Conservation (phyloP, 1,140 invertebrate species). For the Bombyx mori region ASM3026992v2 NC_085118.1:13434001-13434500, state of each 20-base stretch:
- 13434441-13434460: too few relatives aligned
- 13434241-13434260: constrained; percentile 17
- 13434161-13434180: constrained; percentile 1
- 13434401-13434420: too few relatives aligned
- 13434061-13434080: too few relatives aligned
- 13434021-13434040: too few relatives aligned
- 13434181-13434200: constrained; percentile 6
- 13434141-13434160: background rate
- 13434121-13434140: background rate
- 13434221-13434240: constrained; percentile 18
- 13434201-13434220: constrained; percentile 7
- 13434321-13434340: constrained; percentile 29
- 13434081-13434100: background rate
- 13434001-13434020: too few relatives aligned
- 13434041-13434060: too few relatives aligned
- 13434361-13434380: too few relatives aligned
- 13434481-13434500: too few relatives aligned
- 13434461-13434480: too few relatives aligned
- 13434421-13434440: too few relatives aligned
- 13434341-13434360: background rate
- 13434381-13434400: too few relatives aligned
- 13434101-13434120: background rate
- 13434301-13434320: constrained; percentile 74
- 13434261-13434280: constrained; percentile 81
- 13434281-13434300: constrained; percentile 81